phyloP scores from a whole-genome alignment of 1,140 invertebrate species.

The Cephus cinctus region DNA sequence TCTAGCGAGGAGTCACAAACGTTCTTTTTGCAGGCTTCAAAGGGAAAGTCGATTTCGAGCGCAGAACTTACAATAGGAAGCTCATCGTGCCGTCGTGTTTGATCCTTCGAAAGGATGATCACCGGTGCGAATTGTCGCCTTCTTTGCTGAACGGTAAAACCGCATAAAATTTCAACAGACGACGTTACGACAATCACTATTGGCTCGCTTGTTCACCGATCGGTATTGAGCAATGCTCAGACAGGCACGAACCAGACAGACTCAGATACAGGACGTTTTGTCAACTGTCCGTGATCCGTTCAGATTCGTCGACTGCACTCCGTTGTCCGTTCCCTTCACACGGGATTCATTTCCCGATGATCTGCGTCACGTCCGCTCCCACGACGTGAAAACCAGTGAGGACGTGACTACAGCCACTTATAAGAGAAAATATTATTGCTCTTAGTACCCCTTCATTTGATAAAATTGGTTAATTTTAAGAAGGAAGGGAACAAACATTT shows the following conservation, averaged over 20 bases:
- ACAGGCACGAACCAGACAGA: no score
- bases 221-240: no score
- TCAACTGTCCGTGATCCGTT: slow-evolving; percentile 23
- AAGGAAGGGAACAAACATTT: no score
- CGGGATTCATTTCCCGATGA: no score
- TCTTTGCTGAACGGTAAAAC: not conserved
- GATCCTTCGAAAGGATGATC: slow-evolving; percentile 17
- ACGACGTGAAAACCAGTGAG: no score
- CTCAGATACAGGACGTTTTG: slow-evolving; percentile 19
- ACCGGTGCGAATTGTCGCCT: slow-evolving; percentile 8
- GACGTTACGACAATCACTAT: slow-evolving; percentile 8
- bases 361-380: no score
- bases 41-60: no score
- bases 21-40: no score
- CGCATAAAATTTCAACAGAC: slow-evolving; percentile 9
- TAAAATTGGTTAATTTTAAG: slow-evolving; percentile 4
- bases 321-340: slow-evolving; percentile 1
- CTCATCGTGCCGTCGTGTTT: slow-evolving; percentile 33
- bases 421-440: slow-evolving; percentile 1
- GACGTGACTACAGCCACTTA: slow-evolving; percentile 5
- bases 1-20: no score
- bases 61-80: slow-evolving; percentile 43
- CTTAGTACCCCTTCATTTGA: not conserved
- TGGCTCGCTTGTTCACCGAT: slow-evolving; percentile 3
- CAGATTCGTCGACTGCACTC: slow-evolving; percentile 16